phyloP scores from a whole-genome alignment of 2,113 vertebrate genomes.

The Panurus biarmicus region DNA sequence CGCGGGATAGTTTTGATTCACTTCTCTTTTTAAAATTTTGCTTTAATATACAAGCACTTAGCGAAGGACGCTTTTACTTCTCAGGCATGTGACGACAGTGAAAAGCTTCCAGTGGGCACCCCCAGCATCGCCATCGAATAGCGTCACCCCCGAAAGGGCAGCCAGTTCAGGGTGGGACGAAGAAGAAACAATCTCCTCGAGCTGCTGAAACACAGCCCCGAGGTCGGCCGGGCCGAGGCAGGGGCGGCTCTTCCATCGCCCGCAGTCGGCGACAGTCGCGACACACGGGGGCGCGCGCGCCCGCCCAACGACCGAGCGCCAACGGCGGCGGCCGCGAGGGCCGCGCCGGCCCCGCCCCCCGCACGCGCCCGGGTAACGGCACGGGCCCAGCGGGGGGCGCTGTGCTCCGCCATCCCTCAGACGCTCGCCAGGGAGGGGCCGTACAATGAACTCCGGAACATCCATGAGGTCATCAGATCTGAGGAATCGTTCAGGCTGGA shows the following conservation, averaged over 20 bases:
- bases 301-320: background rate
- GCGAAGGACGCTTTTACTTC: background rate
- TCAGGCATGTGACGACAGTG: background rate
- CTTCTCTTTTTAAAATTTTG: background rate
- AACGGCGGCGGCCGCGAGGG: background rate
- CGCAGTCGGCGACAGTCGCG: background rate
- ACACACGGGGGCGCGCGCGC: background rate
- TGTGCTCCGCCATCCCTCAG: background rate
- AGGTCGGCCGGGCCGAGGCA: no score
- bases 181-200: background rate
- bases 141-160: background rate
- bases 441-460: rapidly evolving
- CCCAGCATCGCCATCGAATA: no score
- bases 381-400: background rate
- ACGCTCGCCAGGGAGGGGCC: rapidly evolving
- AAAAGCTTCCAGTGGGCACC: background rate
- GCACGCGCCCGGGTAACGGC: background rate
- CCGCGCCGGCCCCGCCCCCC: no score
- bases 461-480: rapidly evolving
- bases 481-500: background rate
- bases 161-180: no score
- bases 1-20: rapidly evolving
- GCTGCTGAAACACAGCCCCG: no score
- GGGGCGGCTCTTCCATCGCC: no score
- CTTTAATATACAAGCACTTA: background rate